Base-by-base conservation (phyloP, 2,888 invertebrate genomes). In the Epinotia brunnichana region DNA sequence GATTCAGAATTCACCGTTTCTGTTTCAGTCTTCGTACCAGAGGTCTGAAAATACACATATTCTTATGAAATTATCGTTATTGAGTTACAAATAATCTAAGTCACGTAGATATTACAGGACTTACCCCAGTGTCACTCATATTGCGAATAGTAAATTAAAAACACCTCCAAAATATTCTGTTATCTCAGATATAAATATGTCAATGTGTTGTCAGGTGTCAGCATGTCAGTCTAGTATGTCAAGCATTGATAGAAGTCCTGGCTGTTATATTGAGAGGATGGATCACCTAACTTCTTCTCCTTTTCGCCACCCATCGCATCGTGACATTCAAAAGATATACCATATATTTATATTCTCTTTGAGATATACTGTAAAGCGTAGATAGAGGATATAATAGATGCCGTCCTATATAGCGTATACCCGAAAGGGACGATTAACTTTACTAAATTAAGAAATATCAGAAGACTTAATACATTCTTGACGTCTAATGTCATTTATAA, bases 91-190 rank as follows among this genome's bases (percentile, higher is more conserved):
- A 48, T 48, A 48, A 48, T n/a, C 7, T 0, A 15, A 4, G 13
- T 15, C 3, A 44, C 44, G 15, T 3, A 13, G 4, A 44, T 44
- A 44, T 44, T 15, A 15, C 44, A n/a, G 15, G 9, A 83, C 85
- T 83, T 80, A 91, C 91, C 81, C 74, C 81, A 69, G 83, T 90
- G 70, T 85, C 90, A 78, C 84, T 90, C 91, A 91, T 91, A 75
- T 75, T 77, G 73, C 68, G 70, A 78, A 74, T 61, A 71, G 56
- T 29, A 54, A 53, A 68, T 59, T 60, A 73, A 73, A 35, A 63
- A 39, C 51, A 56, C 48, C 51, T 63, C 48, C 57, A 68, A 73
- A 69, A 57, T 51, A 53, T 51, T 56, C 41, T 51, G 39, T 51
- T 73, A 73, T 56, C 57, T 24, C 35, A 44, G 41, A 39, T 41